Evolutionary conservation across 2,113 vertebrate genomes (phyloP).

Genomic region (Anser cygnoides): DNA sequence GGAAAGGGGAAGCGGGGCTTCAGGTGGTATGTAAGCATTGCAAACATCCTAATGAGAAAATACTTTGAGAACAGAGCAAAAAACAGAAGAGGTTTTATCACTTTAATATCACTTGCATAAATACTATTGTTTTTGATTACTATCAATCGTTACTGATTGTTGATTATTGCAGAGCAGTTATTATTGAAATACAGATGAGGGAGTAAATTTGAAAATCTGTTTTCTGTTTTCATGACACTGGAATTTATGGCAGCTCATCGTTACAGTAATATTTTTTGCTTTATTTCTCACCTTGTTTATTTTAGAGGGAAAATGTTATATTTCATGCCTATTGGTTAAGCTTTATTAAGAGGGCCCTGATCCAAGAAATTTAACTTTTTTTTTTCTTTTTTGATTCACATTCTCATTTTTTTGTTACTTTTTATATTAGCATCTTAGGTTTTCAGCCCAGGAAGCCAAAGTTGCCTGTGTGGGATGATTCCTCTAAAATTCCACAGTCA

Average conservation of each 20-base stretch:
- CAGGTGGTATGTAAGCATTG: background rate
- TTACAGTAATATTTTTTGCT: background rate
- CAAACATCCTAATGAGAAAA: background rate
- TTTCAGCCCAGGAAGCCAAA: background rate
- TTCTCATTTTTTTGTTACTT: background rate
- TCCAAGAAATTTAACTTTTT: background rate
- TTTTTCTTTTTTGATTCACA: background rate
- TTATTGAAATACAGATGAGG: background rate
- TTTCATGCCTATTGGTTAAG: background rate
- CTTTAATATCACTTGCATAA: background rate
- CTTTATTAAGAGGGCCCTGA: background rate
- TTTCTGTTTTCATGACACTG: background rate
- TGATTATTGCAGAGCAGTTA: background rate
- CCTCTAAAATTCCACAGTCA: background rate
- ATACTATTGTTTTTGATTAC: background rate
- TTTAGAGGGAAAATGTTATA: background rate
- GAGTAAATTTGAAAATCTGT: background rate
- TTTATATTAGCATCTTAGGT: background rate
- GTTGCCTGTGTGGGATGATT: fast-evolving
- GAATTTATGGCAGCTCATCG: background rate
- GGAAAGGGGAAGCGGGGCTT: background rate
- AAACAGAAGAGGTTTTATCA: background rate
- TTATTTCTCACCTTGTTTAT: background rate
- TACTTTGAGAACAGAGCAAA: background rate
- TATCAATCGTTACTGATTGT: background rate